Base-by-base conservation (phyloP, 2,113 vertebrate genomes). In the Orycteropus afer region DNA sequence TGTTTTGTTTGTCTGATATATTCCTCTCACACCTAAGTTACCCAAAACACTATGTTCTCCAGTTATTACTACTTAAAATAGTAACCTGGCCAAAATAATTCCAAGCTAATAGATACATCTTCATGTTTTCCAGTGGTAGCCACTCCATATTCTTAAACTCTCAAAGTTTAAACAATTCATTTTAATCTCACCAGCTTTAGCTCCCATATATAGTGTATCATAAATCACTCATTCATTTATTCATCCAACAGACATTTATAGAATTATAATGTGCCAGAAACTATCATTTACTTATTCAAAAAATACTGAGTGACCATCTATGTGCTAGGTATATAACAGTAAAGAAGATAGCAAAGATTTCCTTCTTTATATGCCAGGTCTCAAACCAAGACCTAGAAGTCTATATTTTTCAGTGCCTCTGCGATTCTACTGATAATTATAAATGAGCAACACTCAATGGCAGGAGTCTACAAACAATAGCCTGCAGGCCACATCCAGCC, bases 61-160 rank as follows among this genome's bases (percentile, higher is more conserved):
- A 78, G n/a, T 86, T 89, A 47, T 40, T 94, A 34, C 59, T 74
- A 79, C 34, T 73, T 94, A 88, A 79, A 81, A 67, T 85, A 69
- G 13, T 77, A 86, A 45, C 1, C 45, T 89, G 29, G 4, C 51
- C 53, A 78, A 88, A 94, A 91, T 74, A 13, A 94, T 74, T 67
- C 22, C 23, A 32, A 95, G 63, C n/a, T 91, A 83, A 34, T 69
- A 47, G 82, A 63, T 4, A 86, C 2, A 47, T 87, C 25, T 89
- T 67, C 42, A 77, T 47, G 5, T 8, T 93, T 73, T 57, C 83
- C 3, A 14, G 37, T 10, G 7, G 8, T 37, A 73, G 63, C 5
- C 47, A 78, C 14, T 86, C 17, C 61, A 55, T 92, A 74, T 77
- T 81, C 78, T 88, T 85, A 90, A 92, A 25, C 2, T 78, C 61